phyloP scores from a whole-genome alignment of 2,888 invertebrate genomes.

The Hydrotaea cyrtoneurina region DNA sequence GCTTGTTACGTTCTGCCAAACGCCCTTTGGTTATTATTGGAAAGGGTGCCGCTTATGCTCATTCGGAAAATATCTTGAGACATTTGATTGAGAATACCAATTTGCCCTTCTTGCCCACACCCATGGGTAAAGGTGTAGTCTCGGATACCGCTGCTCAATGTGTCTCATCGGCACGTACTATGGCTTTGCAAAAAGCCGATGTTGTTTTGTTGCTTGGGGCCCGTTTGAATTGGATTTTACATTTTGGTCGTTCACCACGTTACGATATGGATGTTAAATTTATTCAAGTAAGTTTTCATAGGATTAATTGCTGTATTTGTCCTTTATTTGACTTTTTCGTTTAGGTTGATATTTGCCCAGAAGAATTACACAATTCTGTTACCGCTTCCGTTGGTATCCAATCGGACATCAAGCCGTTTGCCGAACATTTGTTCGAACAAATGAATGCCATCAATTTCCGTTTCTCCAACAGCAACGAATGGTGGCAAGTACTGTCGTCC shows the following conservation, averaged over 20 bases:
- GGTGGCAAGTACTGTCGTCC: constrained; percentile 89
- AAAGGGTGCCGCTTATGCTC: constrained; percentile 92
- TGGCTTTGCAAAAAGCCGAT: constrained; percentile 93
- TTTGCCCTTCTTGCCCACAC: constrained; percentile 95
- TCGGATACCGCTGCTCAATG: constrained; percentile 86
- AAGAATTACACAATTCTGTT: constrained; percentile 96
- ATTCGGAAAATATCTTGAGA: constrained; percentile 87
- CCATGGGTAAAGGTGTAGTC: constrained; percentile 95
- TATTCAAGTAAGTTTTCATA: constrained; percentile 84
- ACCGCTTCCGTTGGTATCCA: constrained; percentile 89
- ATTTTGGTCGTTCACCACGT: constrained; percentile 95
- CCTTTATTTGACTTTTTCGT: background rate
- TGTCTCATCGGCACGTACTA: constrained; percentile 93
- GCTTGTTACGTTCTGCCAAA: constrained; percentile 86
- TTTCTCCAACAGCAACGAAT: constrained; percentile 83
- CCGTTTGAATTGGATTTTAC: constrained; percentile 98
- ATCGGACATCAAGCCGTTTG: constrained; percentile 90
- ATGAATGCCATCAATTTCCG: constrained; percentile 84
- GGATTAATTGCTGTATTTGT: background rate
- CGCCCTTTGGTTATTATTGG: constrained; percentile 95
- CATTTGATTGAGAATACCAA: constrained; percentile 87
- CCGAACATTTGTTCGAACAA: constrained; percentile 84
- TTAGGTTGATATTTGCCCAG: constrained; percentile 89
- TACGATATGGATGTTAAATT: constrained; percentile 91
- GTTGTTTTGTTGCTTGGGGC: constrained; percentile 94